Evolutionary conservation across 2,888 invertebrate species (phyloP), one percentile per base, ranked within the genome.

Genomic region (Torymus aiolomorphi): DNA sequence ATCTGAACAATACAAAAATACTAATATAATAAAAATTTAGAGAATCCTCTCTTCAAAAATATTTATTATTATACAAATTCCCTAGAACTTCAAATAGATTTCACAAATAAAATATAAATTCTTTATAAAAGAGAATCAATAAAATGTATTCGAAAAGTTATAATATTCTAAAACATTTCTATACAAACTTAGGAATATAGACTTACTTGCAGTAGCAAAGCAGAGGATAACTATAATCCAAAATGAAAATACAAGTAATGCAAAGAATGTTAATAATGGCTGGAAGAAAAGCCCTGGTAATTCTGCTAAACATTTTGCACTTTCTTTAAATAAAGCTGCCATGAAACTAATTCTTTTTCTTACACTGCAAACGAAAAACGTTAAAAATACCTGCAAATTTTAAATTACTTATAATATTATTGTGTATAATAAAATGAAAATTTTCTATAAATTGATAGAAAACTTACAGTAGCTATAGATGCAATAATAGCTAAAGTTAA

Each of bases 1-100:
- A 99, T 98, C 93, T 99, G 99, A 70, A 99, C 98, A 67, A 98
- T 98, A 88, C 97, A 97, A 83, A 98, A 93, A 90, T 99, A 99
- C 89, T 99, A n/a, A n/a, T n/a, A n/a, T n/a, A n/a, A n/a, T n/a
- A n/a, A n/a, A n/a, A n/a, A n/a, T n/a, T n/a, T n/a, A n/a, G n/a
- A n/a, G n/a, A n/a, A n/a, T n/a, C n/a, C n/a, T n/a, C n/a, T n/a
- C n/a, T n/a, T n/a, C n/a, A 69, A 72, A 54, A 51, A n/a, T 66
- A 20, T 61, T 54, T 57, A 66, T 31, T 14, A 66, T 73, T 51
- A 0, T 42, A 18, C 18, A 54, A 78, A 72, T 59, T 72, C 54
- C 12, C 61, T 10, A 51, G 66, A 24, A 8, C 66, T 14, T 31
- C 18, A 62, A 54, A 67, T 66, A 14, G 0, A 61, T 2, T 67